Conservation (phyloP, 2,797 vertebrate genomes). For the Argya squamiceps region DNA sequence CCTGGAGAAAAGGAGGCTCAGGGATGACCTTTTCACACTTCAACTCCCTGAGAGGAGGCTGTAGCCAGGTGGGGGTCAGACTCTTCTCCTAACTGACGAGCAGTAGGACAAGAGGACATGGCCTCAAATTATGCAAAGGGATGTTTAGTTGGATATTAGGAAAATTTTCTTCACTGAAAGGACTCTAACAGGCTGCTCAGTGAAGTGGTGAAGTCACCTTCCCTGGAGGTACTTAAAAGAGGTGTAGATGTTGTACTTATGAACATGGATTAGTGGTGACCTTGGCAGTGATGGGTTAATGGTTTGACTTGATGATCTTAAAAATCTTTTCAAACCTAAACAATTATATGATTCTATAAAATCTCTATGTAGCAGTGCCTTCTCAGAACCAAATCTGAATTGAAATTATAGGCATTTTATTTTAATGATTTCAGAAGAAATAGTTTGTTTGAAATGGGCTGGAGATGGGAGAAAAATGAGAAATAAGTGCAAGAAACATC, state of each 20-base stretch:
- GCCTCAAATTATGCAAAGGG: background rate
- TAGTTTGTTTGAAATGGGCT: background rate
- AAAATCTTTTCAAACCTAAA: background rate
- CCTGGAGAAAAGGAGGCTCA: background rate
- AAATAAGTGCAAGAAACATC: background rate
- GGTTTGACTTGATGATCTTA: background rate
- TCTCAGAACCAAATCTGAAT: background rate
- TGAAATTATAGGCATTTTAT: background rate
- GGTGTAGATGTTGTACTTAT: too few species aligned
- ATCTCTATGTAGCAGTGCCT: background rate
- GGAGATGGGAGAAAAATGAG: background rate
- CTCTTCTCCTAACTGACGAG: background rate
- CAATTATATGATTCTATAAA: background rate
- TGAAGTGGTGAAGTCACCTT: background rate
- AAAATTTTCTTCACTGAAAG: background rate
- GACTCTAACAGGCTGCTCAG: background rate
- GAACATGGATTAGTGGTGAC: background rate
- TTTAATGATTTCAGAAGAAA: background rate
- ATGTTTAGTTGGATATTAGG: background rate
- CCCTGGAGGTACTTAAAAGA: background rate
- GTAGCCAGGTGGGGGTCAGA: accelerated
- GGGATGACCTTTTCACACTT: background rate
- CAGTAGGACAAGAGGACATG: background rate
- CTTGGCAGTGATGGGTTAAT: background rate
- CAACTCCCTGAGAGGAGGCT: background rate